phyloP scores from a whole-genome alignment of 2,888 invertebrate genomes.

The Tetheella fluctuosa region DNA sequence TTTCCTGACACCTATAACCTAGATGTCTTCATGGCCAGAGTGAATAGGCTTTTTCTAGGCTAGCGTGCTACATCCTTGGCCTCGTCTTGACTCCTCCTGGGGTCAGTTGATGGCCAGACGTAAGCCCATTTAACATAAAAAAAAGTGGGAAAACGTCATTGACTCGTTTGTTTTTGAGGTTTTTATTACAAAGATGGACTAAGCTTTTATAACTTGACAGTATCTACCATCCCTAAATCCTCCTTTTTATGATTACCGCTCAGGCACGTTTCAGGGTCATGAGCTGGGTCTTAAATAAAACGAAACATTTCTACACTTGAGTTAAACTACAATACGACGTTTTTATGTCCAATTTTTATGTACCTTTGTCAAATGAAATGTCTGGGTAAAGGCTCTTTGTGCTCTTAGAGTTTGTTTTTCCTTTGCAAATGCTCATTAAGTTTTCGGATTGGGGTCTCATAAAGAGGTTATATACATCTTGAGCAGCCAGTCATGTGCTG shows the following conservation, averaged over 20 bases:
- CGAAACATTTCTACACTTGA: not conserved
- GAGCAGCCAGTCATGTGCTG: too few relatives aligned
- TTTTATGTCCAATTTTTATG: not conserved
- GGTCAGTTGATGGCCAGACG: too few relatives aligned
- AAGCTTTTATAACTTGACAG: not conserved
- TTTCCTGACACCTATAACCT: too few relatives aligned
- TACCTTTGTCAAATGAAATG: not conserved
- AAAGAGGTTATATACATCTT: too few relatives aligned
- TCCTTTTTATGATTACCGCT: not conserved
- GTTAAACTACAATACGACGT: not conserved
- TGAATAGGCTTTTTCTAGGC: too few relatives aligned
- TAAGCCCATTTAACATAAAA: too few relatives aligned
- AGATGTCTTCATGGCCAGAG: too few relatives aligned
- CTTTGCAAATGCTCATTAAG: not conserved
- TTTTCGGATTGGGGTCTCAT: not conserved
- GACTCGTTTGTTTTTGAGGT: too few relatives aligned
- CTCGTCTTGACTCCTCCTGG: too few relatives aligned
- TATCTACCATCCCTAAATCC: not conserved
- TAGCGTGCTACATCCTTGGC: too few relatives aligned
- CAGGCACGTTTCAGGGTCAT: too few relatives aligned
- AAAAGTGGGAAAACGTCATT: not conserved
- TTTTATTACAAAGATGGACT: not conserved
- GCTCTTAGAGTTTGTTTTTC: not conserved
- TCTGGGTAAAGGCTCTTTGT: not conserved
- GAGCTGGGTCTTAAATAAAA: not conserved